Evolutionary conservation across 2,888 invertebrate genomes (phyloP).

Genomic region (Norana najaformis): DNA sequence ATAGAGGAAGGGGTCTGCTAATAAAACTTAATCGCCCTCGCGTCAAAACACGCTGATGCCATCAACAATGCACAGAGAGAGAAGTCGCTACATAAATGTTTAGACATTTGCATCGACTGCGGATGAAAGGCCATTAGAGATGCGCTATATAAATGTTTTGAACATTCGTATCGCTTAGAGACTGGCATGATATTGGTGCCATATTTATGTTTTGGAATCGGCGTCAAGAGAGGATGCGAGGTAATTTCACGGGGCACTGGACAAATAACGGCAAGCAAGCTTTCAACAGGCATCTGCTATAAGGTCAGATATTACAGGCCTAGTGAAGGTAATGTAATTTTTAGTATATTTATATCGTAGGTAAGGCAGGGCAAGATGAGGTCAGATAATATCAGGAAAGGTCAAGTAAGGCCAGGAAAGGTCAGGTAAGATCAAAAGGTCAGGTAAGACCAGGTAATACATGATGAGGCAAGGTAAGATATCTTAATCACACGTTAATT

Average conservation of each 20-base stretch:
- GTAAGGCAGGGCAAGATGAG: no score
- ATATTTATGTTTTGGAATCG: not conserved
- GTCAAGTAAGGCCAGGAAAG: no score
- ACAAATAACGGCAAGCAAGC: not conserved
- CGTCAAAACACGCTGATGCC: no score
- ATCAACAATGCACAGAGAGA: no score
- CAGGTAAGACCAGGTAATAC: no score
- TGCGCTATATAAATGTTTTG: not conserved
- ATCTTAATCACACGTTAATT: no score
- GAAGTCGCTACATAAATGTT: no score
- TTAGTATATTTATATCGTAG: no score
- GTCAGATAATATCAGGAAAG: no score
- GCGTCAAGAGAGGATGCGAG: not conserved
- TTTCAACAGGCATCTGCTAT: not conserved
- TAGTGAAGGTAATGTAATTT: not conserved
- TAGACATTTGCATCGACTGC: not conserved
- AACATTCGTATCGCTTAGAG: not conserved
- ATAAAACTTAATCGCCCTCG: not conserved
- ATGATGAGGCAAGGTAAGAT: no score
- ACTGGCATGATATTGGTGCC: not conserved
- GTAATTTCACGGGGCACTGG: not conserved
- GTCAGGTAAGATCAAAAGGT: no score
- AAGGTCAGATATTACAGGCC: not conserved
- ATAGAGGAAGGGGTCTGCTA: no score
- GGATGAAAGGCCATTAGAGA: not conserved